phyloP scores from a whole-genome alignment of 2,797 vertebrate genomes.

The Smutsia gigantea region DNA sequence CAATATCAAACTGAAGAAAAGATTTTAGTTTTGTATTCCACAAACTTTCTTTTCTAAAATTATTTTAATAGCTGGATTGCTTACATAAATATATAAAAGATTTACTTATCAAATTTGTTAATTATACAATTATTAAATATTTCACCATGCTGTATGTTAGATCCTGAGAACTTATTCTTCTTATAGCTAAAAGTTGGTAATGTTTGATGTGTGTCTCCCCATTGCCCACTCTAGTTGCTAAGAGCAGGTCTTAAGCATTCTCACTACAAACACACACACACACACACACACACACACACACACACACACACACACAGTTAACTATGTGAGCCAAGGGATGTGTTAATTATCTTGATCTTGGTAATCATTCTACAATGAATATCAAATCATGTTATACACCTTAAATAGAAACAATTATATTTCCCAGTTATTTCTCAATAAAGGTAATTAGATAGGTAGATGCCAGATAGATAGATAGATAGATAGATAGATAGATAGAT shows the following conservation, averaged over 20 bases:
- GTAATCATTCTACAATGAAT: not conserved
- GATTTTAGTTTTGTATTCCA: not conserved
- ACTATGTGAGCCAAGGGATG: not conserved
- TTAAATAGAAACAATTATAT: not conserved
- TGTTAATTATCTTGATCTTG: not conserved
- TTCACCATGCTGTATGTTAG: not conserved
- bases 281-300: not conserved
- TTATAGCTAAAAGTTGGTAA: not conserved
- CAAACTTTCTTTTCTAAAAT: not conserved
- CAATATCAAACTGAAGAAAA: slow-evolving; percentile 10
- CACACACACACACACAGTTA: not conserved
- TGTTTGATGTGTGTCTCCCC: not conserved
- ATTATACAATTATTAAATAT: not conserved
- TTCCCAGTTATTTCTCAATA: not conserved
- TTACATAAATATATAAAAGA: not conserved
- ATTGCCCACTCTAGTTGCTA: not conserved
- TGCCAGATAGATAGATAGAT: not conserved
- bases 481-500: not conserved
- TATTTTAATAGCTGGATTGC: not conserved
- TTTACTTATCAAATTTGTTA: not conserved
- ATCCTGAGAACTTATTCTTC: not conserved
- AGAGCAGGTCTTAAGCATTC: not conserved
- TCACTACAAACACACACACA: not conserved
- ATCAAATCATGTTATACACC: not conserved
- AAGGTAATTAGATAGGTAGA: not conserved